These are phyloP conservation scores for Microcebus jonahi DNA, from an alignment of 2,113 vertebrate species.

Conservation along the genomic window DNA sequence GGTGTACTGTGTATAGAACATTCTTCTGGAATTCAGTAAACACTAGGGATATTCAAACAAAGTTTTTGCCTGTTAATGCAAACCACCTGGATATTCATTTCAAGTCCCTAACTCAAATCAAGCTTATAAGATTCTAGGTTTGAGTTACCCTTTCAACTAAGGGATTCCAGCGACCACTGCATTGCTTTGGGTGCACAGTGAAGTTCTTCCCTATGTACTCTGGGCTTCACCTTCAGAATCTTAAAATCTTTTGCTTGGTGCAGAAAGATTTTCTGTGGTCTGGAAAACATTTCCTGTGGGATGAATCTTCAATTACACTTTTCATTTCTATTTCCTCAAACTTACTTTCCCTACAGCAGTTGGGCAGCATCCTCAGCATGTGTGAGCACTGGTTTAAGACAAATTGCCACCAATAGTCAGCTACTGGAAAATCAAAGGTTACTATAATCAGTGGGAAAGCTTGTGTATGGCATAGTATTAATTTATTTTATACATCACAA, in stretches of 20 bases:
- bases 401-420: background rate
- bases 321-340: conserved; percentile 33
- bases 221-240: background rate
- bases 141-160: background rate
- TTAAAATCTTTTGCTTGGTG: background rate
- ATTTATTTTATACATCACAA: conserved; percentile 43
- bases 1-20: background rate
- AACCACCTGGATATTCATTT: background rate
- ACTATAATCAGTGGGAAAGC: background rate
- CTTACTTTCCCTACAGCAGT: background rate
- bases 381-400: conserved; percentile 9
- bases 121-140: background rate
- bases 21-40: background rate
- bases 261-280: background rate
- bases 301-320: background rate
- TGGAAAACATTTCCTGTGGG: background rate
- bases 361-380: background rate
- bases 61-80: background rate
- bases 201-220: background rate
- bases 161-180: background rate
- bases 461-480: background rate
- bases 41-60: background rate
- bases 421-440: background rate
- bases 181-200: background rate
- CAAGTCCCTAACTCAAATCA: background rate